Evolutionary conservation across 64 coral and sea anemone species (phyloP).

Genomic region (Platygyra sinensis): DNA sequence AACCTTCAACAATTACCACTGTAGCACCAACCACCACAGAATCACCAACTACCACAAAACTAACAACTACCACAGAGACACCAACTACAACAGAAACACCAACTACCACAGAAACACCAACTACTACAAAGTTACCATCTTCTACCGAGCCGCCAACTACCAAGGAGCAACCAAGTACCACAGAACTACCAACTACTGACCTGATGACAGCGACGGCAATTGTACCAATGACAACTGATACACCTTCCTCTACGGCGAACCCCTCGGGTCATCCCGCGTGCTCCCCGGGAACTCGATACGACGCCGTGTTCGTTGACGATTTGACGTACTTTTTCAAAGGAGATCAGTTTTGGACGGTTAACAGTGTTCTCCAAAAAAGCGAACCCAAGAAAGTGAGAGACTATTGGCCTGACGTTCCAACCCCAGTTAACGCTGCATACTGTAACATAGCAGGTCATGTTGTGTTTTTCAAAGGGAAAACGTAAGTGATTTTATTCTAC

Average conservation of each 20-base stretch:
- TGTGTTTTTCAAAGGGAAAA: conserved; percentile 57
- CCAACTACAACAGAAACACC: neutral
- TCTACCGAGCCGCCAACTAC: neutral
- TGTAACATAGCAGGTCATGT: conserved; percentile 19
- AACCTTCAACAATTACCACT: neutral
- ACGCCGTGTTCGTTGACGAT: conserved; percentile 22
- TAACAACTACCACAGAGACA: neutral
- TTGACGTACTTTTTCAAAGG: conserved; percentile 59
- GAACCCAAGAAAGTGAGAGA: conserved; percentile 23
- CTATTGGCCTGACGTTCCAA: conserved; percentile 45
- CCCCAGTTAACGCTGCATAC: conserved; percentile 61
- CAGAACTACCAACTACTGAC: neutral
- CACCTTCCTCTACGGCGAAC: neutral
- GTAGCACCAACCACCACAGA: neutral
- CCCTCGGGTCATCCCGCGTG: neutral
- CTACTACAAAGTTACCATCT: neutral
- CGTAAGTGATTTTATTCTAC: conserved; percentile 31
- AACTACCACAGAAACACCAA: neutral
- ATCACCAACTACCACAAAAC: neutral
- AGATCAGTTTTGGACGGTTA: conserved; percentile 38
- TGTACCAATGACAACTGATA: neutral
- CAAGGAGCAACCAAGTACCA: neutral
- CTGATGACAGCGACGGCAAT: neutral
- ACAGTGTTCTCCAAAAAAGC: neutral
- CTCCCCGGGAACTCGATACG: neutral